A percentile compares a stretch with the other conserved stretches of the same genome.
Evolutionary conservation across 2,888 invertebrate species (phyloP).

Genomic region (Dyspetes luteomarginatus): DNA sequence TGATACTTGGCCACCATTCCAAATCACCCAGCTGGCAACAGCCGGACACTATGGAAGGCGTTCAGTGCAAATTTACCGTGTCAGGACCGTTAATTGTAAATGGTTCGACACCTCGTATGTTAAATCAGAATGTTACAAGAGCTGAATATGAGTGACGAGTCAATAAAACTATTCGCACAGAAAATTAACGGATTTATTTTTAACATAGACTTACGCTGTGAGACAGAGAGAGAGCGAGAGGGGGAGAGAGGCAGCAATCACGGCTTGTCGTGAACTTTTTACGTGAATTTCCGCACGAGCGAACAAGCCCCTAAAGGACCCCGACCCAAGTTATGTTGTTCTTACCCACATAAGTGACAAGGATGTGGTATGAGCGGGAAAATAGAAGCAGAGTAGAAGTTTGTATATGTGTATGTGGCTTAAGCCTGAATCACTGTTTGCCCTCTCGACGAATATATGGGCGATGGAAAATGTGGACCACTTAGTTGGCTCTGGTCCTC

Average conservation of each 20-base stretch:
- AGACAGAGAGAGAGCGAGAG: no score
- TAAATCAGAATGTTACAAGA: no score
- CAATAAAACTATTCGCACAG: background rate
- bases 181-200: background rate
- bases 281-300: background rate
- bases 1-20: slow-evolving; percentile 61
- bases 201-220: background rate
- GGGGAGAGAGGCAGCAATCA: background rate
- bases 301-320: background rate
- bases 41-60: slow-evolving; percentile 22
- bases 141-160: no score
- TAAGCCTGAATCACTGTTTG: background rate
- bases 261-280: background rate
- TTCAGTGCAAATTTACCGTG: slow-evolving; percentile 16
- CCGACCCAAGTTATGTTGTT: slow-evolving; percentile 38
- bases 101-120: background rate
- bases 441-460: slow-evolving; percentile 30
- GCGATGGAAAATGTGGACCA: slow-evolving; percentile 73
- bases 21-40: slow-evolving; percentile 58
- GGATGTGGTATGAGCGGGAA: background rate
- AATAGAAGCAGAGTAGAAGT: background rate
- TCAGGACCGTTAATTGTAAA: slow-evolving; percentile 48
- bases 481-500: slow-evolving; percentile 74
- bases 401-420: slow-evolving; percentile 1
- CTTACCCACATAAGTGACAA: slow-evolving; percentile 34